Percentiles rank a stretch among this genome's conserved stretches.
Evolutionary conservation across 2,113 vertebrate genomes (phyloP).

Genomic region (Sceloporus tristichus): DNA sequence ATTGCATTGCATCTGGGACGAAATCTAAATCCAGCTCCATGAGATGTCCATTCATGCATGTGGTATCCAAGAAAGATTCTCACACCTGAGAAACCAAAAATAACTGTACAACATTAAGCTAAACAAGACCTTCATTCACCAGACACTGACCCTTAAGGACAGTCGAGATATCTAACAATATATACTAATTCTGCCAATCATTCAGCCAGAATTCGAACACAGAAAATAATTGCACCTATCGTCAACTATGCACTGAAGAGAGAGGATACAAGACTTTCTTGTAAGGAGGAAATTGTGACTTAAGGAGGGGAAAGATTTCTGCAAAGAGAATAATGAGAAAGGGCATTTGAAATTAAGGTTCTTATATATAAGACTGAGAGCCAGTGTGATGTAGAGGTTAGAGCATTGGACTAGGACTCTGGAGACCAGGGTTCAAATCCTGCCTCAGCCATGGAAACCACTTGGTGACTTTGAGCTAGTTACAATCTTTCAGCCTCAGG

Average conservation of each 20-base stretch:
- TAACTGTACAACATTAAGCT: background rate
- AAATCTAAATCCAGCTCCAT: background rate
- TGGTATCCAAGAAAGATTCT: background rate
- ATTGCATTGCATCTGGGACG: background rate
- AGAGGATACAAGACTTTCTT: background rate
- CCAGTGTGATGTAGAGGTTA: too few relatives aligned
- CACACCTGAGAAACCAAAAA: background rate
- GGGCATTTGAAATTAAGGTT: slow-evolving; percentile 53
- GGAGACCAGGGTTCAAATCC: too few relatives aligned
- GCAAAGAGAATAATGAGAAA: slow-evolving; percentile 27
- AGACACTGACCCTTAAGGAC: background rate
- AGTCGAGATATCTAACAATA: background rate
- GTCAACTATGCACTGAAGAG: background rate
- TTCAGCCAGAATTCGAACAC: background rate
- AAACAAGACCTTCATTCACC: background rate
- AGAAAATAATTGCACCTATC: background rate
- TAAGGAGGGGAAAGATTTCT: background rate
- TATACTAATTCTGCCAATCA: background rate
- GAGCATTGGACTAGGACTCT: too few relatives aligned
- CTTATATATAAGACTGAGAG: background rate
- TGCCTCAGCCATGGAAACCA: too few relatives aligned
- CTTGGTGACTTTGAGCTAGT: too few relatives aligned
- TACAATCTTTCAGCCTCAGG: too few relatives aligned
- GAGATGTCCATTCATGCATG: background rate
- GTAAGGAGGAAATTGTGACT: background rate